Evolutionary conservation across 37 sponge, comb jelly and placozoan genomes (phyloP).

Genomic region (Halisarca cf. caerulea): DNA sequence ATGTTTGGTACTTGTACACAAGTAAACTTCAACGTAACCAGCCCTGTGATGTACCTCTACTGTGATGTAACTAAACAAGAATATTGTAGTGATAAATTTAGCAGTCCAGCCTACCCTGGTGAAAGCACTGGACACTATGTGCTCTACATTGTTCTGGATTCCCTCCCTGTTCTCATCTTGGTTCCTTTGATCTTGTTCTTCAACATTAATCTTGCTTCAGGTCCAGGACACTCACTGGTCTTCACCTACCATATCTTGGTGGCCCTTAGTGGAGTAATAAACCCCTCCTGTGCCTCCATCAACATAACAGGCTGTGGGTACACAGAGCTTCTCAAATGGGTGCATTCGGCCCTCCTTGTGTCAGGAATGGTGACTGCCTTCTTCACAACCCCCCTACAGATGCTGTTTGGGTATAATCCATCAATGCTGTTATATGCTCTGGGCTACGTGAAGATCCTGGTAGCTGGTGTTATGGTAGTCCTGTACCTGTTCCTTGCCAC

Average conservation of each 20-base stretch:
- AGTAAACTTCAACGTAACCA: no score
- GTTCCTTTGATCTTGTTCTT: constrained; percentile 4
- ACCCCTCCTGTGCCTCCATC: neutral
- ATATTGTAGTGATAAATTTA: no score
- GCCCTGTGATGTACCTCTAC: no score
- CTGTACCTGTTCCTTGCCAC: neutral
- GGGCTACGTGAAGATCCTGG: neutral
- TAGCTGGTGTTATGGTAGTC: neutral
- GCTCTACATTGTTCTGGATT: neutral
- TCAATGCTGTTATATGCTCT: neutral
- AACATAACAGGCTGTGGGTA: no score
- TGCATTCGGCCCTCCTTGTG: neutral
- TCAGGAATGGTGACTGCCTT: neutral
- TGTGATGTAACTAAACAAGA: no score
- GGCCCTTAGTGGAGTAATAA: no score
- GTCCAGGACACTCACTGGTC: constrained; percentile 3
- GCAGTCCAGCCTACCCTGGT: no score
- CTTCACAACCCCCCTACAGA: neutral
- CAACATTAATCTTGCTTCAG: constrained; percentile 18
- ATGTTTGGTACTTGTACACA: no score
- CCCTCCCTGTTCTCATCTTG: neutral
- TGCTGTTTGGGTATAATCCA: neutral
- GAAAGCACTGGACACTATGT: no score
- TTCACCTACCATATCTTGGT: constrained; percentile 15
- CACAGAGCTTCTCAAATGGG: neutral